Conservation (phyloP, 1,140 invertebrate species). For the Pinna nobilis region DNA sequence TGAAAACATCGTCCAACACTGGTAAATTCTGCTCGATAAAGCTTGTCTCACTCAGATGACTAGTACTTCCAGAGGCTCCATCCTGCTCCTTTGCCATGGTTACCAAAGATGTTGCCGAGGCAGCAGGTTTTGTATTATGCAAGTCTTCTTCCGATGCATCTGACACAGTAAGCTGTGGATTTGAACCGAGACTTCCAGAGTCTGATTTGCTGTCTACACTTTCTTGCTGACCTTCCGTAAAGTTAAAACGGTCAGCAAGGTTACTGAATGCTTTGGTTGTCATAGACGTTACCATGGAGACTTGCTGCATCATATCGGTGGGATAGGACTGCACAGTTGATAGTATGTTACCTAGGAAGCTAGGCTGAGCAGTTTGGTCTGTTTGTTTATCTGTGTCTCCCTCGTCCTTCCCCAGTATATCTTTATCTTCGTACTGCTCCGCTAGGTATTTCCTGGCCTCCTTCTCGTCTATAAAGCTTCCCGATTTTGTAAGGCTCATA, state of each 20-base stretch:
- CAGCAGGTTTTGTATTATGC: too few relatives aligned
- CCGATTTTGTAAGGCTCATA: conserved; percentile 23
- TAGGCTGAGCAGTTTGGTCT: neutral
- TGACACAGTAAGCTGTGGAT: conserved; percentile 18
- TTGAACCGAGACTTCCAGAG: conserved; percentile 23
- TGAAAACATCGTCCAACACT: too few relatives aligned
- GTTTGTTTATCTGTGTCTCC: neutral
- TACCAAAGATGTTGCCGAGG: too few relatives aligned
- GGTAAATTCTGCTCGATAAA: conserved; percentile 6
- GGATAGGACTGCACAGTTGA: conserved; percentile 29
- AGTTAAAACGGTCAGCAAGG: conserved; percentile 46
- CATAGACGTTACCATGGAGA: conserved; percentile 48
- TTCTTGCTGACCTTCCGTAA: conserved; percentile 6
- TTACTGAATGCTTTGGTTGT: conserved; percentile 59
- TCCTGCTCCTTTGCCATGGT: neutral
- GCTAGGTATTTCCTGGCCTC: conserved; percentile 66
- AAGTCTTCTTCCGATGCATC: conserved; percentile 36
- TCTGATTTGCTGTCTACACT: conserved; percentile 20
- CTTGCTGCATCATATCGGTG: conserved; percentile 19
- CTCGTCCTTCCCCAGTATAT: too few relatives aligned
- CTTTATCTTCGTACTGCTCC: conserved; percentile 63
- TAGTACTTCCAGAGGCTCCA: neutral
- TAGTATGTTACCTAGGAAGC: conserved; percentile 16
- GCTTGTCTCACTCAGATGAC: neutral
- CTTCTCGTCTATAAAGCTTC: conserved; percentile 58